Percentiles rank a stretch among this genome's conserved stretches.
Evolutionary conservation across 2,888 invertebrate genomes (phyloP).

Genomic region (Drosophila incognita): DNA sequence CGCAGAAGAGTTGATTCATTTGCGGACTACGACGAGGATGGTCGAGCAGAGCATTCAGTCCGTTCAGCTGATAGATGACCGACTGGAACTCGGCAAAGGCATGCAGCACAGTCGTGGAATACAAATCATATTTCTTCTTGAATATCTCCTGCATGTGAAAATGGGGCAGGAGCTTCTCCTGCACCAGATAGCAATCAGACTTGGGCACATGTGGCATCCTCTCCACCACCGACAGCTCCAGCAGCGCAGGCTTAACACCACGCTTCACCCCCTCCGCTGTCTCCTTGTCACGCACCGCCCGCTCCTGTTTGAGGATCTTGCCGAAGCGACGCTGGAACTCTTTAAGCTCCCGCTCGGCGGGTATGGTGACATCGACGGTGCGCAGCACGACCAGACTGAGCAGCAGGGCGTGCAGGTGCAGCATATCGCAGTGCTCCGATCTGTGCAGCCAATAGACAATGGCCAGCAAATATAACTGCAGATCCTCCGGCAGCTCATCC

Average conservation of each 20-base stretch:
- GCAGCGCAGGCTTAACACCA: constrained; percentile 58
- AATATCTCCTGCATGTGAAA: constrained; percentile 84
- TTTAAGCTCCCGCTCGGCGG: constrained; percentile 80
- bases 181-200: constrained; percentile 82
- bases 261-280: constrained; percentile 63
- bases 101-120: constrained; percentile 81
- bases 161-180: constrained; percentile 80
- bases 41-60: constrained; percentile 88
- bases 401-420: constrained; percentile 81
- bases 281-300: constrained; percentile 72
- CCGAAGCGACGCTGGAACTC: constrained; percentile 81
- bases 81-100: constrained; percentile 84
- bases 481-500: constrained; percentile 71
- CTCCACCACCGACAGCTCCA: constrained; percentile 65
- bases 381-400: constrained; percentile 80
- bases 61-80: constrained; percentile 82
- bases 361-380: constrained; percentile 82
- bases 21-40: constrained; percentile 87
- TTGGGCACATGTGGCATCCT: constrained; percentile 79
- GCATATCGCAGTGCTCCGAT: constrained; percentile 75
- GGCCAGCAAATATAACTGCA: constrained; percentile 81
- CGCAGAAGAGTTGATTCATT: constrained; percentile 89
- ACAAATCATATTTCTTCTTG: constrained; percentile 83
- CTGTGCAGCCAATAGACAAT: constrained; percentile 83
- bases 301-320: constrained; percentile 78